Evolutionary conservation across 2,888 invertebrate genomes (phyloP), one percentile per base, ranked within the genome.

Genomic region (Coelopa pilipes): DNA sequence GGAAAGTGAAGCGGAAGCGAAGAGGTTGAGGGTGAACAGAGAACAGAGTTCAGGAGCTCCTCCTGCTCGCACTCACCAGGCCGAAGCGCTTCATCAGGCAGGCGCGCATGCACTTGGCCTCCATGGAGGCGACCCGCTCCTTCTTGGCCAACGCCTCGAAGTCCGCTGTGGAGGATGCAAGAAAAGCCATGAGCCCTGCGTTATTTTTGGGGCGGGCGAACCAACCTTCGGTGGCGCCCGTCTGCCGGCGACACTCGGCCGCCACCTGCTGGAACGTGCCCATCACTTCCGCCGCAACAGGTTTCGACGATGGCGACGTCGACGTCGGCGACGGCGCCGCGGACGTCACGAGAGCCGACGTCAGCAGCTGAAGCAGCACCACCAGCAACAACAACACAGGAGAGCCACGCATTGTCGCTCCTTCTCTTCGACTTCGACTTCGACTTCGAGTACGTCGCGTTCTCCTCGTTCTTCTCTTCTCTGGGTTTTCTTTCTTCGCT

Each of bases 71-170:
- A 50, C 63, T 59, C 73, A 78, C 78, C 55, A 84, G 1, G 1
- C 76, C 53, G 10, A 79, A 72, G 50, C 73, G 80, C 57, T 84
- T 83, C 81, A 83, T 80, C 1, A 83, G 66, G 68, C 83, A 83
- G 60, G 83, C 78, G 7, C 81, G 79, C 70, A 84, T 34, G 60
- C 83, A 83, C 73, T 84, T 83, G 17, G 76, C 81, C 53, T 79
- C 79, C 17, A 77, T 78, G 5, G 73, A 78, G 15, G 69, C 17
- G 45, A 80, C 75, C 0, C 82, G 74, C 15, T 53, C 50, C 21
- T 34, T 59, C n/a, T 75, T 68, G 0, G 78, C 5, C 1, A 79
- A 3, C 0, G 70, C 76, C 46, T 81, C 75, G 49, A 83, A 0
- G 24, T 82, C 83, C 3, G 55, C 77, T 66, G 13, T 47, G 12